A percentile compares a stretch with the other conserved stretches of the same genome.
Conservation (phyloP, 1,140 invertebrate species). For the Lepeophtheirus salmonis region DNA sequence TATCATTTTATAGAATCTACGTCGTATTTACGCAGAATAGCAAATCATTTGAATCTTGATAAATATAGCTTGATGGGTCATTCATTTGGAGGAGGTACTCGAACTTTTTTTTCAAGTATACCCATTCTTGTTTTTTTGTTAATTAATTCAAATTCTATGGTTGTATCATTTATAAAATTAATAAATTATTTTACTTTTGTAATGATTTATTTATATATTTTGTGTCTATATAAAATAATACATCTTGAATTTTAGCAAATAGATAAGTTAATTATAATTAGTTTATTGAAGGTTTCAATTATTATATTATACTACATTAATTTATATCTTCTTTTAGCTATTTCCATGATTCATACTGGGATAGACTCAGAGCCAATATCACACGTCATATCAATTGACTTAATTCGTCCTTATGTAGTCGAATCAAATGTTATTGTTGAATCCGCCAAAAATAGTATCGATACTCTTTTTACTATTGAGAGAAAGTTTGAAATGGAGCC, state of each 20-base stretch:
- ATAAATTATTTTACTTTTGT: too few relatives aligned
- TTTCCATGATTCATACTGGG: not conserved
- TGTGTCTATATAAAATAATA: too few relatives aligned
- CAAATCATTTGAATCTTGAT: not conserved
- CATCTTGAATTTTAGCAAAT: too few relatives aligned
- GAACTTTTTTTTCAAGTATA: too few relatives aligned
- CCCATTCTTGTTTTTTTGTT: too few relatives aligned
- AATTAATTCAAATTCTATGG: too few relatives aligned
- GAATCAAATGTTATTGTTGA: not conserved
- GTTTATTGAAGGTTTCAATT: too few relatives aligned
- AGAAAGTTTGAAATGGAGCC: not conserved
- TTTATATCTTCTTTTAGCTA: too few relatives aligned
- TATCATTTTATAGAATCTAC: slow-evolving; percentile 13
- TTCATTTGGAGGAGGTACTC: slow-evolving; percentile 12
- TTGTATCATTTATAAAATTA: too few relatives aligned
- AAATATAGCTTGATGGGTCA: slow-evolving; percentile 2
- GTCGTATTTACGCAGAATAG: not conserved
- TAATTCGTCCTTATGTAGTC: not conserved
- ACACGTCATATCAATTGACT: not conserved
- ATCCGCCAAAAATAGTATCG: not conserved
- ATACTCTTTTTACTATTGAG: not conserved
- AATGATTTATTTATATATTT: too few relatives aligned
- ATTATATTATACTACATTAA: too few relatives aligned
- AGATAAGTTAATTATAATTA: too few relatives aligned
- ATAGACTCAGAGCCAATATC: not conserved